phyloP scores from a whole-genome alignment of 2,888 invertebrate genomes.

The Macrophya alboannulata region DNA sequence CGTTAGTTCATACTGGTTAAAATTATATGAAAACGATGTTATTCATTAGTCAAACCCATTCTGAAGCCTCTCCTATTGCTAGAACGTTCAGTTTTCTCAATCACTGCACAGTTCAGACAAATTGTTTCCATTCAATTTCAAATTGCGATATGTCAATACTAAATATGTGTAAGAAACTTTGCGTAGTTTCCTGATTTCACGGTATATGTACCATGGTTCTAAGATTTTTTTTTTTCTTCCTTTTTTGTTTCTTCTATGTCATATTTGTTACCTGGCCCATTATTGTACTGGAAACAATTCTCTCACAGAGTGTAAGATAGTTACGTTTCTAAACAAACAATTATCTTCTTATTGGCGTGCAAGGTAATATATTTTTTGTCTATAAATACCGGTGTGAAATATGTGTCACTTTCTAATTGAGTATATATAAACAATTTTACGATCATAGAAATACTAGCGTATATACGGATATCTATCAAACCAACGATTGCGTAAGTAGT shows the following conservation, averaged over 20 bases:
- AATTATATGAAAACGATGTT: not conserved
- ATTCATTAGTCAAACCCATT: not conserved
- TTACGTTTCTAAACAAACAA: slow-evolving; percentile 45
- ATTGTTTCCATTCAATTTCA: slow-evolving; percentile 38
- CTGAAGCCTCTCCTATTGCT: not conserved
- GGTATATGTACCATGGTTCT: not conserved
- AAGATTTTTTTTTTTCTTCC: not conserved
- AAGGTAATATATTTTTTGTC: slow-evolving; percentile 44
- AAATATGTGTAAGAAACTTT: slow-evolving; percentile 27
- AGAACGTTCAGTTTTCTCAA: slow-evolving; percentile 8
- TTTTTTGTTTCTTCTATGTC: not conserved
- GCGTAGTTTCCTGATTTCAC: slow-evolving; percentile 37
- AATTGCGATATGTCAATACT: slow-evolving; percentile 22
- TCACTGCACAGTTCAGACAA: not conserved
- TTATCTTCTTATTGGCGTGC: slow-evolving; percentile 44
- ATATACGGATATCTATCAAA: slow-evolving; percentile 37
- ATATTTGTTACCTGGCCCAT: slow-evolving; percentile 12
- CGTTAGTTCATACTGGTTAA: not conserved
- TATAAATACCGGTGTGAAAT: not conserved
- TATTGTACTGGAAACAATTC: not conserved
- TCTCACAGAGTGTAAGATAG: not conserved
- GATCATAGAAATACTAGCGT: slow-evolving; percentile 34
- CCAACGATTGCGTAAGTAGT: slow-evolving; percentile 19
- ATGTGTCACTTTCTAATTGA: slow-evolving; percentile 46
- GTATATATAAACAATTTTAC: slow-evolving; percentile 35